Evolutionary conservation across 2,113 vertebrate genomes (phyloP), one percentile per base, ranked within the genome.

Genomic region (Xyrauchen texanus): DNA sequence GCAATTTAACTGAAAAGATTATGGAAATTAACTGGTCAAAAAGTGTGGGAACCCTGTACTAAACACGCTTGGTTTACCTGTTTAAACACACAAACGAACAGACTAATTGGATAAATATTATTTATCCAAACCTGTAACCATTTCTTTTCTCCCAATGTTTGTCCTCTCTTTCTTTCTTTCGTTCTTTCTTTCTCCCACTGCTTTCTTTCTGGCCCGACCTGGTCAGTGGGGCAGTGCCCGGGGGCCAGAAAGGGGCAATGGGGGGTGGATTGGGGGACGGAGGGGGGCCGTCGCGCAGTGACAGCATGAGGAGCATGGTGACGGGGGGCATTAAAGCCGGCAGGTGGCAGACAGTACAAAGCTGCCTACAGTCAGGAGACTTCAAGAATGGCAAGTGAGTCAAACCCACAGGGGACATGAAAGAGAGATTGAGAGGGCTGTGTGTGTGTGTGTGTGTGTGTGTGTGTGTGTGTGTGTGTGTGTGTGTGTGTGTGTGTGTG

Each of bases 371-470:
- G 82, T 94, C 96, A 42, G 97, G 97, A 92, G 96, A 96, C 92
- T 92, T 98, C 92, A 96, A 94, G 93, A 94, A 94, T 89, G 94
- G 90, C 94, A 98, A 97, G 97, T 98, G 95, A 98, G 97, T 98
- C 68, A 68, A 58, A 60, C 51, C 44, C 13, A 34, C 21, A 64
- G 66, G 21, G 52, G 60, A 68, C 44, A 4, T 6, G 8, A 51
- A 44, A 42, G 45, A 15, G 49, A 51, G 60, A 11, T 46, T 7
- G 34, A 10, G 70, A 72, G 53, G 45, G 57, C 49, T 52, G 64
- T 46, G 64, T 76, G 45, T 76, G 68, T 65, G 34, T 61, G 76
- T 67, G 67, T 13, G n/a, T n/a, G n/a, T n/a, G n/a, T n/a, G n/a
- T n/a, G n/a, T n/a, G n/a, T n/a, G n/a, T n/a, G n/a, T n/a, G n/a